Evolutionary conservation across 1,140 invertebrate species (phyloP), one percentile per base, ranked within the genome.

Genomic region (Megathymus violae): DNA sequence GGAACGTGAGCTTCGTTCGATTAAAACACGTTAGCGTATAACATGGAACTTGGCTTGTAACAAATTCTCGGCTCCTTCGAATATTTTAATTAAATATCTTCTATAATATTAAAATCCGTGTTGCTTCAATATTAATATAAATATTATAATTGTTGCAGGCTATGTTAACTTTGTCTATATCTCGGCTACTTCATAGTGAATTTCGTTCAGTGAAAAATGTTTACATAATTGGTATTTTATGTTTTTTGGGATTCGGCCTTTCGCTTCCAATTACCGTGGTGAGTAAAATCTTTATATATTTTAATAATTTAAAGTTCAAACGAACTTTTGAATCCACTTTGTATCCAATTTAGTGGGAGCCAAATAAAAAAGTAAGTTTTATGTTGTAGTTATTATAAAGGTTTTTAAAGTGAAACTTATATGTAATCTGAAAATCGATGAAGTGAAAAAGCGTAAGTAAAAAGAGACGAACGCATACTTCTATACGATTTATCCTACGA

Each of bases 211-310:
- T 85, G 27, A 84, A 84, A 56, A 78, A 67, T 27, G 72, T 84
- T 41, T 88, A 88, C 41, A 79, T 88, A 36, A 74, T 82, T 40
- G 85, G 82, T 36, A 56, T 85, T 36, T 52, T 82, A 19, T 85
- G 85, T 58, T 74, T 75, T 43, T 22, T 79, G 10, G 82, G 85
- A 13, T 88, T 84, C 16, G 54, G 54, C 4, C 34, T 80, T 0
- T 74, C 78, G 7, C 43, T 80, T 11, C 69, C 76, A 7, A 22
- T 82, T 3, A 63, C 58, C 4, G 50, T 75, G 16, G 84, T 87
- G 56, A 79, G 74, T 78, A 56, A n/a, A n/a, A n/a, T n/a, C n/a
- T n/a, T n/a, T n/a, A n/a, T n/a, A n/a, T n/a, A n/a, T n/a, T n/a
- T n/a, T n/a, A n/a, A n/a, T n/a, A n/a, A n/a, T n/a, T n/a, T n/a